Evolutionary conservation across 2,113 vertebrate species (phyloP).

Genomic region (Bucco capensis): DNA sequence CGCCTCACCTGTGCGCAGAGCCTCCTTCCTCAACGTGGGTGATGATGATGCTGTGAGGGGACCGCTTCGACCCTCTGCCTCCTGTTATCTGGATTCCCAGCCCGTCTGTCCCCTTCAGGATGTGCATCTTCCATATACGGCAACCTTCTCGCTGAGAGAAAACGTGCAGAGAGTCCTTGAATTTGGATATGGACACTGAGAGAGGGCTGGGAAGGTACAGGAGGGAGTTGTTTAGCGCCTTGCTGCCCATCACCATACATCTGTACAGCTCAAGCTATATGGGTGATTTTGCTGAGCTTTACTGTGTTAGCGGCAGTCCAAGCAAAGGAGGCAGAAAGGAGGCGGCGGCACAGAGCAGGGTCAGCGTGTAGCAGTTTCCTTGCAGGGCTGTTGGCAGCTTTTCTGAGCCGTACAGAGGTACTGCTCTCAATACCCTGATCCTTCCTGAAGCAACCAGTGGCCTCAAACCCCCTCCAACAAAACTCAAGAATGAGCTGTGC

Average conservation of each 20-base stretch:
- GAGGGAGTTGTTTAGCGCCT: not conserved
- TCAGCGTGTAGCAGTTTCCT: not conserved
- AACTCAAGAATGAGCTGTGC: not conserved
- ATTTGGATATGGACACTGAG: slow-evolving; percentile 34
- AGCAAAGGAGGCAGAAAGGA: slow-evolving; percentile 37
- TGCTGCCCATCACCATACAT: slow-evolving; percentile 16
- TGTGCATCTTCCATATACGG: slow-evolving; percentile 97
- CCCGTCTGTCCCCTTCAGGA: slow-evolving; percentile 89
- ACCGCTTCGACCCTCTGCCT: slow-evolving; percentile 91
- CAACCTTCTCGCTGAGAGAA: slow-evolving; percentile 84
- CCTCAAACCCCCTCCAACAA: not conserved
- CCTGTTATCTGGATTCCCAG: slow-evolving; percentile 95
- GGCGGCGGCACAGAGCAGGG: slow-evolving; percentile 20
- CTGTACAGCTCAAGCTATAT: not conserved
- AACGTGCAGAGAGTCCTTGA: slow-evolving; percentile 57
- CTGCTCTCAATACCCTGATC: not conserved
- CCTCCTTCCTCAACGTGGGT: slow-evolving; percentile 91
- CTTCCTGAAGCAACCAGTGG: not conserved
- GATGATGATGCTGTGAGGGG: slow-evolving; percentile 89
- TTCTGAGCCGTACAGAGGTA: not conserved
- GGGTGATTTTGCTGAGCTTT: not conserved
- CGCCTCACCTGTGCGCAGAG: slow-evolving; percentile 86
- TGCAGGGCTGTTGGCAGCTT: not conserved
- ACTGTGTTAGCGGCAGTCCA: slow-evolving; percentile 23
- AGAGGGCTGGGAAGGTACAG: not conserved